Percentiles rank a stretch among this genome's conserved stretches.
phyloP scores from a whole-genome alignment of 2,888 invertebrate genomes.

The Syritta pipiens region DNA sequence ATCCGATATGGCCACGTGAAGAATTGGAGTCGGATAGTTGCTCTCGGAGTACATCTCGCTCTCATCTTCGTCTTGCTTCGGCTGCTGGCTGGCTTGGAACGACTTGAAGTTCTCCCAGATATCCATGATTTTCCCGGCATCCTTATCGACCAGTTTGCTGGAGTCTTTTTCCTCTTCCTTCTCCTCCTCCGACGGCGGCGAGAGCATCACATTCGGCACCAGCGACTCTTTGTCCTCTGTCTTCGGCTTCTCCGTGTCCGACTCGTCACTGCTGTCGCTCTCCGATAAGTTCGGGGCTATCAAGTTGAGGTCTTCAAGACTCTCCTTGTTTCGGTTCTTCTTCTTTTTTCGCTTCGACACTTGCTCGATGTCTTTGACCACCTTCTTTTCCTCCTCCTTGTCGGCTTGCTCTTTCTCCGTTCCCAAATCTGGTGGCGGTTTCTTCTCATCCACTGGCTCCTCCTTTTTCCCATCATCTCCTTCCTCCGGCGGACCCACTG shows the following conservation, averaged over 20 bases:
- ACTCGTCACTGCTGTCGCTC: slow-evolving; percentile 87
- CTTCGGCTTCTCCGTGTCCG: slow-evolving; percentile 72
- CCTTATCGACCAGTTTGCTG: slow-evolving; percentile 44
- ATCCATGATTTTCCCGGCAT: slow-evolving; percentile 72
- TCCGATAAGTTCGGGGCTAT: slow-evolving; percentile 91
- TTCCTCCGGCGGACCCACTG: slow-evolving; percentile 18
- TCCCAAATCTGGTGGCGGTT: background rate
- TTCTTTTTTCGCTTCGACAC: slow-evolving; percentile 78
- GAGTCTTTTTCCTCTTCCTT: slow-evolving; percentile 72
- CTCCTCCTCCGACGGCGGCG: slow-evolving; percentile 77
- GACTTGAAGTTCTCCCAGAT: slow-evolving; percentile 77
- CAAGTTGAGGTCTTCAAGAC: slow-evolving; percentile 84
- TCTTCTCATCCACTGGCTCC: slow-evolving; percentile 17
- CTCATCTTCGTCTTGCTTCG: slow-evolving; percentile 54
- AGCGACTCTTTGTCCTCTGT: slow-evolving; percentile 70
- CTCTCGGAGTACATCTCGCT: slow-evolving; percentile 54
- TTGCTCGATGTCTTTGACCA: slow-evolving; percentile 27
- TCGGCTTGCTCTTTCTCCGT: slow-evolving; percentile 32
- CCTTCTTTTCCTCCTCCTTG: slow-evolving; percentile 48
- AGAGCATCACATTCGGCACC: slow-evolving; percentile 76
- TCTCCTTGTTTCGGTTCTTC: slow-evolving; percentile 76
- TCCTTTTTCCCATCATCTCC: slow-evolving; percentile 30
- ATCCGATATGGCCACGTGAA: slow-evolving; percentile 84
- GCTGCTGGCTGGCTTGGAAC: slow-evolving; percentile 71
- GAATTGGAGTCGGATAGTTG: slow-evolving; percentile 74